Evolutionary conservation across 2,113 vertebrate genomes (phyloP).

Genomic region (Cygnus buccinator): DNA sequence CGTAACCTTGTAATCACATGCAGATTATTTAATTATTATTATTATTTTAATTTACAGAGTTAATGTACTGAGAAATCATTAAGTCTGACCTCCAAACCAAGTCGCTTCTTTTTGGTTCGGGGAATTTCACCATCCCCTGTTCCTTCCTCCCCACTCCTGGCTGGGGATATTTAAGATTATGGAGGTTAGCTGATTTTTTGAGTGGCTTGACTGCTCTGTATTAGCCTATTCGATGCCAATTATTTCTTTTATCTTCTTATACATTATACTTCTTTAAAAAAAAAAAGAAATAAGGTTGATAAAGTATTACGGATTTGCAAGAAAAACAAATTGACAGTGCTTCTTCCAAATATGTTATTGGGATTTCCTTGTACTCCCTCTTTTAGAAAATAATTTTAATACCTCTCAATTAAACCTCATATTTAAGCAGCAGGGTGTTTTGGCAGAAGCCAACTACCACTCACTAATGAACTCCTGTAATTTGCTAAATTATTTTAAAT

Average conservation of each 20-base stretch:
- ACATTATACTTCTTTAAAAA: no score
- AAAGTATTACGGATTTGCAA: background rate
- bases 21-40: slow-evolving; percentile 16
- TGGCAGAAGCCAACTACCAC: slow-evolving; percentile 41
- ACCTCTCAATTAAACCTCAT: slow-evolving; percentile 63
- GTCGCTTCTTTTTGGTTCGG: background rate
- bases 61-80: slow-evolving; percentile 15
- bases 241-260: background rate
- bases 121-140: background rate
- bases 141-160: background rate
- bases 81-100: slow-evolving; percentile 40
- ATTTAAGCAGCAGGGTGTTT: slow-evolving; percentile 68
- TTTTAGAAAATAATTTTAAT: slow-evolving; percentile 62
- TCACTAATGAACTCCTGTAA: slow-evolving; percentile 66
- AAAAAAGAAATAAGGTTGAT: background rate
- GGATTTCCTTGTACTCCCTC: slow-evolving; percentile 29
- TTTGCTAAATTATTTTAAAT: slow-evolving; percentile 69
- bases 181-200: background rate
- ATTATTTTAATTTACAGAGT: slow-evolving; percentile 26
- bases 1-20: background rate
- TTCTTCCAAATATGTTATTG: slow-evolving; percentile 9
- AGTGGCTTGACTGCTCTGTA: background rate
- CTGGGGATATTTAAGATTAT: background rate
- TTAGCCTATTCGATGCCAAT: background rate
- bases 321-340: background rate